Conservation (phyloP, 2,113 vertebrate genomes). For the Boulengeromyrus knoepffleri region DNA sequence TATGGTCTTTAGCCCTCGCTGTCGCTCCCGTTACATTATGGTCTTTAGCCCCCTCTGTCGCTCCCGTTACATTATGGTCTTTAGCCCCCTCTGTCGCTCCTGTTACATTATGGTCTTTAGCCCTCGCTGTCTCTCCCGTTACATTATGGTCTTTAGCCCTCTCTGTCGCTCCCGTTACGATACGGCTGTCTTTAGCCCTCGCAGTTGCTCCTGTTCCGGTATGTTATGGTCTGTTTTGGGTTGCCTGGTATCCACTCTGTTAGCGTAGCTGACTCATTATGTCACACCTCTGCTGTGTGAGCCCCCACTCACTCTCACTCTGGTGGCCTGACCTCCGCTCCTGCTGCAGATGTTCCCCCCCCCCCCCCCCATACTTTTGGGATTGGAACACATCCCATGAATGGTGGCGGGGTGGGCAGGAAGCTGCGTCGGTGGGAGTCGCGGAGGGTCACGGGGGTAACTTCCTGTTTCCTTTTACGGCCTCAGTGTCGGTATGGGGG, state of each 20-base stretch:
- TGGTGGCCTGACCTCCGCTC: not conserved
- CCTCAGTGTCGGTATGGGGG: not conserved
- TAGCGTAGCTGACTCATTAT: not conserved
- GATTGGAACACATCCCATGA: not conserved
- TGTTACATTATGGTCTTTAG: no score
- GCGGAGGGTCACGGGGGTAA: not conserved
- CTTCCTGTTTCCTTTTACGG: slow-evolving; percentile 11
- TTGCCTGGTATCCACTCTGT: not conserved
- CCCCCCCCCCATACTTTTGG: not conserved
- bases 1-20: not conserved
- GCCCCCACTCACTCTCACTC: not conserved
- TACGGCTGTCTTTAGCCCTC: not conserved
- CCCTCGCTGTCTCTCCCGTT: not conserved
- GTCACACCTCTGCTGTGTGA: not conserved
- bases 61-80: no score
- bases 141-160: not conserved
- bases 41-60: no score
- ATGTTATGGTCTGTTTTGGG: not conserved
- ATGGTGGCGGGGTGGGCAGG: not conserved
- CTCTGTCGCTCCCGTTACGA: no score
- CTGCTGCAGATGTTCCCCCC: not conserved
- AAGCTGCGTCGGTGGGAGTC: not conserved
- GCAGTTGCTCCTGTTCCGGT: not conserved
- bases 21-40: no score
- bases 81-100: no score